These are phyloP conservation scores for Actinia tenebrosa DNA, from an alignment of 64 coral and sea anemone species.

Conservation along the genomic window DNA sequence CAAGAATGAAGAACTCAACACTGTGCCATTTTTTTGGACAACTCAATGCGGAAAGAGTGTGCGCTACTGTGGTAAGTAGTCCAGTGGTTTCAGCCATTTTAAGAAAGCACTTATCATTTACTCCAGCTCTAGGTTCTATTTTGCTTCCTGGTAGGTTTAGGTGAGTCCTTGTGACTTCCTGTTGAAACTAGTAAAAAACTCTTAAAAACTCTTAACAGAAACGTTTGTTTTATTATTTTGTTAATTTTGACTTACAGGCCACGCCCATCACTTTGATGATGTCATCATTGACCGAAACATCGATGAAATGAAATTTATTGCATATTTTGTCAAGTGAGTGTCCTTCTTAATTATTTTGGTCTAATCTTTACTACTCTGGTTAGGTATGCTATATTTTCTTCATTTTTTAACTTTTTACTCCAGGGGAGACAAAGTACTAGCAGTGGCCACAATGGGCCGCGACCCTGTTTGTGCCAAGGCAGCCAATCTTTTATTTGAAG, in stretches of 20 bases:
- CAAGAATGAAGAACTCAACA: slow-evolving; percentile 74
- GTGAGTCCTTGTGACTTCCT: too few relatives aligned
- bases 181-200: too few relatives aligned
- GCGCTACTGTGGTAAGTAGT: slow-evolving; percentile 78
- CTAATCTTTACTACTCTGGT: not conserved
- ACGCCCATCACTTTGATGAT: slow-evolving; percentile 91
- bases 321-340: slow-evolving; percentile 90
- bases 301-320: slow-evolving; percentile 79
- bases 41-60: slow-evolving; percentile 87
- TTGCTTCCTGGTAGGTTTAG: too few relatives aligned
- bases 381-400: not conserved
- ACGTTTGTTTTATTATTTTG: not conserved
- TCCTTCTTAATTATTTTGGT: not conserved
- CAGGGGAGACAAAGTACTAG: slow-evolving; percentile 77
- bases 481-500: slow-evolving; percentile 83
- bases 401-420: not conserved
- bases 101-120: too few relatives aligned
- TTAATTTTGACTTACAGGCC: slow-evolving; percentile 35
- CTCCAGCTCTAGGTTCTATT: too few relatives aligned
- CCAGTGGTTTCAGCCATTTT: not conserved
- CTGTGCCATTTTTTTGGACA: slow-evolving; percentile 96
- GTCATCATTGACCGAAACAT: slow-evolving; percentile 80
- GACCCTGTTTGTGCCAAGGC: slow-evolving; percentile 77
- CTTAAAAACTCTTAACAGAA: too few relatives aligned
- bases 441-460: slow-evolving; percentile 84